Evolutionary conservation across 2,113 vertebrate genomes (phyloP).

Genomic region (Dryoscopus gambensis): DNA sequence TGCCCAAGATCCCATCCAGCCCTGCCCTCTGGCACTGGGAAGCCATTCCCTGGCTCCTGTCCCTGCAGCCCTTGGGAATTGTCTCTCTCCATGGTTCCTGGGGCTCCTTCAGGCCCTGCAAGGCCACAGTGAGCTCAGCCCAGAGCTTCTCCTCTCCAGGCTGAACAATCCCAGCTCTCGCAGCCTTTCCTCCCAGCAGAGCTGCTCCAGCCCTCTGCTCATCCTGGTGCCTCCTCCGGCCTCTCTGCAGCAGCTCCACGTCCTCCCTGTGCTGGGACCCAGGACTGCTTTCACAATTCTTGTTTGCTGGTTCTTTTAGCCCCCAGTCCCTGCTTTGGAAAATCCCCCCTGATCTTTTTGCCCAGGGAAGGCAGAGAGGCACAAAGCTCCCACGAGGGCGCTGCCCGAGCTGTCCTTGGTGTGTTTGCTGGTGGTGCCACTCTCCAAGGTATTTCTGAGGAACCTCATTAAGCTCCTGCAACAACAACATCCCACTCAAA

Average conservation of each 20-base stretch:
- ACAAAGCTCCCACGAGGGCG: not conserved
- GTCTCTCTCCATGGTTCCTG: no score
- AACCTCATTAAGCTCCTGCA: not conserved
- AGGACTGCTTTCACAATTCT: not conserved
- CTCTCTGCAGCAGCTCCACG: not conserved
- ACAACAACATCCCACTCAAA: not conserved
- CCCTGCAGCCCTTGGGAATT: no score
- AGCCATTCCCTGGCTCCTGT: no score
- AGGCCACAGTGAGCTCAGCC: no score
- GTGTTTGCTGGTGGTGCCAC: not conserved
- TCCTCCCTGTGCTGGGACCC: accelerated
- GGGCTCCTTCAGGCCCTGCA: no score
- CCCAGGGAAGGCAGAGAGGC: not conserved
- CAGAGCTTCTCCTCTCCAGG: no score
- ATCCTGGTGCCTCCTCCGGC: not conserved
- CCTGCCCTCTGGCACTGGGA: not conserved
- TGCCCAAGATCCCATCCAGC: not conserved
- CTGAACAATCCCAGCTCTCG: no score
- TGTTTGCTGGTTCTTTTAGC: not conserved
- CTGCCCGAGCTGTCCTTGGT: not conserved
- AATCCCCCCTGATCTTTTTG: not conserved
- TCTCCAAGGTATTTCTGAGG: slow-evolving; percentile 18
- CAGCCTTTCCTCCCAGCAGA: no score
- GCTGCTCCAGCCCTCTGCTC: no score
- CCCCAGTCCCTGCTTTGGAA: not conserved